A percentile compares a stretch with the other conserved stretches of the same genome.
These are phyloP conservation scores for Sterrhoptilus dennistouni DNA, from an alignment of 2,113 vertebrate species.

Conservation along the genomic window DNA sequence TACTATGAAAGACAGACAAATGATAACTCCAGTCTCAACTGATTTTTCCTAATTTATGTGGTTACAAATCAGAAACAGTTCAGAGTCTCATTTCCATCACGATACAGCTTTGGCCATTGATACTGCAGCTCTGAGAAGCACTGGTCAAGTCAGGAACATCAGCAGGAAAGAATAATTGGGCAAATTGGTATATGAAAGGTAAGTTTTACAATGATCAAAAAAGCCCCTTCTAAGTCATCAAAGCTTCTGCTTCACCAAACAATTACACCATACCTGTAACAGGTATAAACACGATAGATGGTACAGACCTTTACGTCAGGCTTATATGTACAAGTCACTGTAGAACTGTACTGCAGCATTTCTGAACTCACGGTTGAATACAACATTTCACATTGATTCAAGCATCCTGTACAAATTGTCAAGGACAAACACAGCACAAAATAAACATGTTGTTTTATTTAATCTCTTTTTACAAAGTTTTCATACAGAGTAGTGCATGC, in stretches of 20 bases:
- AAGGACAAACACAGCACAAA: conserved; percentile 6
- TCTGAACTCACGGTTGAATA: accelerated
- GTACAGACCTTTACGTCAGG: accelerated
- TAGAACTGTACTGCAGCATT: neutral
- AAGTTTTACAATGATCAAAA: neutral
- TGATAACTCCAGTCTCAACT: neutral
- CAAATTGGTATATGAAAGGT: neutral
- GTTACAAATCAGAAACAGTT: neutral
- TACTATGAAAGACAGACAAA: neutral
- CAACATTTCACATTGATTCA: neutral
- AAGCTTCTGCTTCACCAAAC: neutral
- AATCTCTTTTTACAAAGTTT: conserved; percentile 44
- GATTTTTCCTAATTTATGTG: neutral
- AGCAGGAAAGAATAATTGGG: neutral
- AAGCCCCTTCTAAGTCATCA: neutral
- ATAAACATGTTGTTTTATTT: conserved; percentile 71
- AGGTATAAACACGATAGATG: accelerated
- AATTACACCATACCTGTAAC: neutral
- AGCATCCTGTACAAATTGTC: neutral
- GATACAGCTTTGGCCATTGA: neutral
- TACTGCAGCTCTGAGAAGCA: neutral
- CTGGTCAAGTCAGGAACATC: neutral
- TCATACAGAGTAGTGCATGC: conserved; percentile 65
- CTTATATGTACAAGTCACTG: too few species aligned
- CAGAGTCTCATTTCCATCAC: neutral